Conservation (phyloP, 2,888 invertebrate genomes). For the Tolmerus cingulatus region DNA sequence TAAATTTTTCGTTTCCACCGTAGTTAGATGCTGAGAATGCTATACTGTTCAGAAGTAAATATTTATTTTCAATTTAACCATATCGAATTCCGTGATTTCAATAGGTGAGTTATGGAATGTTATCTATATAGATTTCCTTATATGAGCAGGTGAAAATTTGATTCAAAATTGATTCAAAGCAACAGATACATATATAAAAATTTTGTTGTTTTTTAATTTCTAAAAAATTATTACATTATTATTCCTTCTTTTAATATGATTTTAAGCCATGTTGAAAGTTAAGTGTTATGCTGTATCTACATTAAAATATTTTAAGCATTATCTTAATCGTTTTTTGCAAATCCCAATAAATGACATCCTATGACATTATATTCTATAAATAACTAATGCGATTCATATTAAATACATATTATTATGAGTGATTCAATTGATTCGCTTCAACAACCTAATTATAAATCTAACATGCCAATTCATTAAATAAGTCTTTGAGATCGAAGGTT, state of each 20-base stretch:
- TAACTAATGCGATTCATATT: no score
- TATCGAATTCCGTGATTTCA: background rate
- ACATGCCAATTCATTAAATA: background rate
- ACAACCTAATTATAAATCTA: background rate
- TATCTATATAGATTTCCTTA: background rate
- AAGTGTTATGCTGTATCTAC: no score
- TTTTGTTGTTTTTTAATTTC: background rate
- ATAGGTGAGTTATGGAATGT: background rate
- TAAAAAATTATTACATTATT: background rate
- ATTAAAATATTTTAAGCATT: no score
- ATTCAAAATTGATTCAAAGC: background rate
- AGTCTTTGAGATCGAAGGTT: background rate
- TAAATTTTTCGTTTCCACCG: background rate
- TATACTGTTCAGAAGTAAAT: background rate
- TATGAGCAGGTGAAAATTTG: background rate
- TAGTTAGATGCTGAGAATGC: background rate
- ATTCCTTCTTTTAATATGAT: background rate
- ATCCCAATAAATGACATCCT: background rate
- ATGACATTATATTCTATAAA: no score
- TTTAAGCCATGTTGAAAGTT: background rate
- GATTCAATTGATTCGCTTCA: background rate
- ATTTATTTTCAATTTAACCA: background rate
- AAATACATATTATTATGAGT: background rate
- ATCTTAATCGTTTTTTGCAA: no score
- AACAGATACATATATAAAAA: background rate